These are phyloP conservation scores for Lepidocyrtinus sp. DNA, from an alignment of 2,888 invertebrate genomes.

Conservation along the genomic window DNA sequence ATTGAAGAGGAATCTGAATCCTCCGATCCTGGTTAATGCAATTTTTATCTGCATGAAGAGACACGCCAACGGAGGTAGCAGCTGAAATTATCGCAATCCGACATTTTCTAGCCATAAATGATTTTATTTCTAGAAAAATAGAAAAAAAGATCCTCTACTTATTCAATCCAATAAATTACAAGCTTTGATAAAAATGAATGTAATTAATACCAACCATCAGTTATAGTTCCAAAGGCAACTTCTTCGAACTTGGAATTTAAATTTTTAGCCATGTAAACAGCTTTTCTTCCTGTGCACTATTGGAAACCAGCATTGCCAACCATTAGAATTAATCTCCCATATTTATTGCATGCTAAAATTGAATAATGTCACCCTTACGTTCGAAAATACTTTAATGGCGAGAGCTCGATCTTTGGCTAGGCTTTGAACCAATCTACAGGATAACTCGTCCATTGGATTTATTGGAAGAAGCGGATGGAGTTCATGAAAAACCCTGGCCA, in stretches of 20 bases:
- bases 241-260: not conserved
- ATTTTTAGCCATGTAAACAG: not conserved
- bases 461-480: not conserved
- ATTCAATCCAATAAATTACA: constrained; percentile 19
- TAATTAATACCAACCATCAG: not conserved
- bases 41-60: constrained; percentile 94
- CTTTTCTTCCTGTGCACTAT: no score
- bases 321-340: not conserved
- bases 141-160: constrained; percentile 77
- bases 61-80: constrained; percentile 98
- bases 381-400: no score
- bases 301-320: not conserved
- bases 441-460: constrained; percentile 15
- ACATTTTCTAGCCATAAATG: constrained; percentile 96
- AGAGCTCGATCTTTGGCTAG: no score
- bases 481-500: not conserved
- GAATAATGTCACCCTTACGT: not conserved
- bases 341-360: not conserved
- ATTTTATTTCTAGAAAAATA: no score
- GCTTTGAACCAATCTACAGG: no score
- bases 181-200: not conserved
- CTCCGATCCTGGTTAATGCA: constrained; percentile 93
- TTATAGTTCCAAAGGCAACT: not conserved
- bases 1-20: constrained; percentile 97
- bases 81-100: constrained; percentile 99